Evolutionary conservation across 1,140 invertebrate species (phyloP).

Genomic region (Brachionus paranguensis): DNA sequence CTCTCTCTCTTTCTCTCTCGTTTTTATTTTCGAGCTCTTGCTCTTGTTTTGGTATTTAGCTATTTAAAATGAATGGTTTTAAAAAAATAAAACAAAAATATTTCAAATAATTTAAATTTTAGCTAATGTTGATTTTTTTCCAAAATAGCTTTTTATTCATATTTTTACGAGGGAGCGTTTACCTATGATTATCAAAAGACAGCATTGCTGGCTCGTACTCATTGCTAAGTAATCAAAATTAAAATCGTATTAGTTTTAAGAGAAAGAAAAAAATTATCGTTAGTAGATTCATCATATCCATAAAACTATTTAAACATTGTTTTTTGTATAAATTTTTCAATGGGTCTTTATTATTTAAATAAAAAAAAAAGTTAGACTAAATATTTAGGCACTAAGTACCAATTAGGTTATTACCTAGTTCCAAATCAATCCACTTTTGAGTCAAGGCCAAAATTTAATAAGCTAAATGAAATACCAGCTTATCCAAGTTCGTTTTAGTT

Average conservation of each 20-base stretch:
- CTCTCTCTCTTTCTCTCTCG: not conserved
- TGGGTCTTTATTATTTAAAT: not conserved
- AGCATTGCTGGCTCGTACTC: not conserved
- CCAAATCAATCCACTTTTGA: not conserved
- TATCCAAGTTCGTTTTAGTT: not conserved
- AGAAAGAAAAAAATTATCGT: not conserved
- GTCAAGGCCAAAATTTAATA: not conserved
- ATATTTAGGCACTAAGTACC: not conserved
- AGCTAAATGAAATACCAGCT: not conserved
- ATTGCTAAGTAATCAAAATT: not conserved
- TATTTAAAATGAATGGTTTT: not conserved
- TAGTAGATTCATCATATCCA: not conserved
- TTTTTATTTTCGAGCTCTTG: not conserved
- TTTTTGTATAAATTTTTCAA: not conserved
- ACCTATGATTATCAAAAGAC: not conserved
- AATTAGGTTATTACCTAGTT: not conserved
- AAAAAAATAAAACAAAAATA: conserved; percentile 4
- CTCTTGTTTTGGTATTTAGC: not conserved
- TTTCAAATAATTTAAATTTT: not conserved
- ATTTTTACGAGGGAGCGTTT: not conserved
- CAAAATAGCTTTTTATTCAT: not conserved
- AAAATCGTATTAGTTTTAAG: not conserved
- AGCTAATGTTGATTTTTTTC: not conserved
- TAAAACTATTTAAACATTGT: not conserved
- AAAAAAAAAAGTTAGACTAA: not conserved